Base-by-base conservation (phyloP, 1,140 invertebrate genomes). In the Ooceraea biroi region DNA sequence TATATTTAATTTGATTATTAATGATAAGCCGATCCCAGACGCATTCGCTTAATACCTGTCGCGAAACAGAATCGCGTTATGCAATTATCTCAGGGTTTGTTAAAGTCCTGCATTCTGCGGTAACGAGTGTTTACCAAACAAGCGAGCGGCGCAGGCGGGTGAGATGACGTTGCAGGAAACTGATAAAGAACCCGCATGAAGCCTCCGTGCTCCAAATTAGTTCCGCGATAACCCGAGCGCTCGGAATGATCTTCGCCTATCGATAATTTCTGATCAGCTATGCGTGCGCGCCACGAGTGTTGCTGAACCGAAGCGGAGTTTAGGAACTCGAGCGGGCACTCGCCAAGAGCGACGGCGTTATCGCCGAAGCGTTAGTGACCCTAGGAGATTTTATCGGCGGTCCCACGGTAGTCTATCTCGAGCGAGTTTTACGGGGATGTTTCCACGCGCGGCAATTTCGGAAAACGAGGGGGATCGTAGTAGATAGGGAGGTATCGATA, bases 161-260 rank as follows among this genome's bases (percentile, higher is more conserved):
- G 5, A 46, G 0, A 25, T 11, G 3, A 57, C 12, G 25, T 17
- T 73, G 2, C 12, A 27, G 22, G 25, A 27, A 66, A 44, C 63
- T 69, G 65, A 78, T 78, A 69, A 78, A 69, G 63, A 68, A 78
- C 22, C 17, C 36, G 14, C 36, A 10, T 73, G 30, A 46, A 58
- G 46, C 17, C 41, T 19, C 19, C 36, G n/a, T 52, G 65, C 8
- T n/a, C 22, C 25, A 71, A 68, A 82, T 63, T 74, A 83, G 68
- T 65, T 55, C 17, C 48, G 61, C 72, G 72, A 65, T 72, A 80
- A 78, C 82, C n/a, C 41, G 11, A 58, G 14, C 65, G 19, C 12
- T 12, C 36, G 83, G 41, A 85, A 85, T 74, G 44, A 83, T 76
- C 41, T 77, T 83, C 60, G 69, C 17, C 82, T 68, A 68, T 84